Evolutionary conservation across 2,113 vertebrate genomes (phyloP).

Genomic region (Podiceps cristatus): DNA sequence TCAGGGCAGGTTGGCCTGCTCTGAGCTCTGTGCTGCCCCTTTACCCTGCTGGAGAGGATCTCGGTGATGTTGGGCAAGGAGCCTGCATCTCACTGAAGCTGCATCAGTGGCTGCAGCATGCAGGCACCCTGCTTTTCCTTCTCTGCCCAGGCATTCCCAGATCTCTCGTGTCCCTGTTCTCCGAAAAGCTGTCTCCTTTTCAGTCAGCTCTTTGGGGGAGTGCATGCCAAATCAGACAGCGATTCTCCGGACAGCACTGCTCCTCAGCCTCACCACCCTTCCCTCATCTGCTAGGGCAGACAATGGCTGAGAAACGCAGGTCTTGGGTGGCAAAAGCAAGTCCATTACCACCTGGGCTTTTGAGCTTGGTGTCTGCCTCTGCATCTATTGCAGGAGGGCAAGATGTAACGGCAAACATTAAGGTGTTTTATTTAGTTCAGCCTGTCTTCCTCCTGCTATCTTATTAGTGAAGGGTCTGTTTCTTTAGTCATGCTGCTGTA

Average conservation of each 20-base stretch:
- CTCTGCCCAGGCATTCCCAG: neutral
- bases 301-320: neutral
- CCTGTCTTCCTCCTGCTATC: neutral
- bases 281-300: neutral
- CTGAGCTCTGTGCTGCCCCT: neutral
- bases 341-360: neutral
- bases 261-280: neutral
- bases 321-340: neutral
- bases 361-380: neutral
- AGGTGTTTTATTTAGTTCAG: neutral
- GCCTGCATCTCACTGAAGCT: neutral
- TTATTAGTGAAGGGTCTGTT: neutral
- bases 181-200: neutral
- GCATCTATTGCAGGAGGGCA: rapidly evolving
- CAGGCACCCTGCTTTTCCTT: neutral
- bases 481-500: neutral
- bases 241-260: neutral
- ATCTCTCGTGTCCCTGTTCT: neutral
- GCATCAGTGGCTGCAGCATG: neutral
- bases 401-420: neutral
- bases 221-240: neutral
- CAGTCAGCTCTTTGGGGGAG: neutral
- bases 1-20: neutral
- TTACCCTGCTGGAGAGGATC: neutral
- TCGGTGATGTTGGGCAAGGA: neutral